Evolutionary conservation across 2,113 vertebrate species (phyloP), one percentile per base, ranked within the genome.

Genomic region (Corythoichthys haematopterus): DNA sequence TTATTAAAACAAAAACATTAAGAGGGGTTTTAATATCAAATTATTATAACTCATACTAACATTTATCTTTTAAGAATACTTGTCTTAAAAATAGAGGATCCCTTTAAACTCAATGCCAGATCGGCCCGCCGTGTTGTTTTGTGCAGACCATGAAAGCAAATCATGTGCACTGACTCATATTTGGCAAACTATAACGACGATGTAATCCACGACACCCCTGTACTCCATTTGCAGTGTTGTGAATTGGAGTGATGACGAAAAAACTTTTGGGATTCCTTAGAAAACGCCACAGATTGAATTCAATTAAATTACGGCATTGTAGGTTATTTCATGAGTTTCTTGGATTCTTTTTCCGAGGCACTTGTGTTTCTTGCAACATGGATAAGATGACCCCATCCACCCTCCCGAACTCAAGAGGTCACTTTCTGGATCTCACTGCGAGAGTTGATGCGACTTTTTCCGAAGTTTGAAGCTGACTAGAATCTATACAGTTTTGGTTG

Each of bases 401-500:
- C 2, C 45, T 46, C 11, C 20, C 8, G 2, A 33, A 11, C 20
- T 11, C n/a, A 55, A 55, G 20, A 3, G 20, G 2, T 55, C 52
- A 12, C 7, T 10, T 55, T 55, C 52, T 4, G 52, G 20, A 55
- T 33, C 9, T 2, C 52, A 33, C 33, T 2, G 35, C 16, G 35
- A 14, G 12, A 16, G 12, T 55, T 33, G 5, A 43, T 16, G 37
- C 8, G 56, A 36, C 8, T 9, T 7, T 20, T 2, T 11, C n/a
- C 2, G n/a, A 56, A 12, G 16, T 60, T 15, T 9, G 14, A 43
- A 60, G 15, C 15, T 13, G n/a, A 47, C 2, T 14, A 28, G 11
- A 28, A 46, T 14, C 72, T 86, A 89, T 20, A 90, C 53, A 8
- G 90, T 92, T 77, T 92, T 92, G 2, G 91, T 84, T 5, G 91